phyloP scores from a whole-genome alignment of 2,113 vertebrate species.

The Calyptomena viridis region DNA sequence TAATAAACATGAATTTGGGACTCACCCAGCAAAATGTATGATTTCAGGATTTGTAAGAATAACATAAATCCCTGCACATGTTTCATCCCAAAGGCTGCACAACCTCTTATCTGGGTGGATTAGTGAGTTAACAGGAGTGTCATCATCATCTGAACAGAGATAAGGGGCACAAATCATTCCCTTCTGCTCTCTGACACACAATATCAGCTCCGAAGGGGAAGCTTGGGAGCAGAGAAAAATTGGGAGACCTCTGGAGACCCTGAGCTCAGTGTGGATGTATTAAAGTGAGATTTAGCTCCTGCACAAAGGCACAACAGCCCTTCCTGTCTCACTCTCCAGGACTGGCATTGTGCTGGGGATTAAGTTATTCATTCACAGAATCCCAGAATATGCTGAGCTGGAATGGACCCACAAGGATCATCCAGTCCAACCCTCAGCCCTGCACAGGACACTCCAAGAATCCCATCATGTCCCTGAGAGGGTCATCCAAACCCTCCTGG shows the following conservation, averaged over 20 bases:
- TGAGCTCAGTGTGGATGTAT: not conserved
- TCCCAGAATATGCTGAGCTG: not conserved
- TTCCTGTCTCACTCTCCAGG: not conserved
- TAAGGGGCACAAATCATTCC: slow-evolving; percentile 50
- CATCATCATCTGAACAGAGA: slow-evolving; percentile 6
- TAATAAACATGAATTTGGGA: not conserved
- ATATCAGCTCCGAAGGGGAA: not conserved
- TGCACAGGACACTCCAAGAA: not conserved
- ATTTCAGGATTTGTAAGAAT: not conserved
- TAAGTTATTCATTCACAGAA: not conserved
- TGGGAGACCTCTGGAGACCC: not conserved
- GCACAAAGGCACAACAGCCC: not conserved
- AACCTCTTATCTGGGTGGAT: slow-evolving; percentile 38
- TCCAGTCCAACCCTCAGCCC: not conserved
- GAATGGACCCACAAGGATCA: not conserved
- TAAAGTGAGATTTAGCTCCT: not conserved
- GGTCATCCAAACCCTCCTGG: too few relatives aligned
- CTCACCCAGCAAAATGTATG: not conserved
- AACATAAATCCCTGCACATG: not conserved
- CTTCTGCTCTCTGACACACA: slow-evolving; percentile 40
- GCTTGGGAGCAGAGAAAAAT: not conserved
- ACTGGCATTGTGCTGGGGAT: not conserved
- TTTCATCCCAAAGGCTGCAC: slow-evolving; percentile 29
- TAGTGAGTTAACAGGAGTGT: slow-evolving; percentile 20
- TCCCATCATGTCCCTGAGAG: too few relatives aligned